phyloP scores from a whole-genome alignment of 2,888 invertebrate species.

The Drosophila kanekoi region DNA sequence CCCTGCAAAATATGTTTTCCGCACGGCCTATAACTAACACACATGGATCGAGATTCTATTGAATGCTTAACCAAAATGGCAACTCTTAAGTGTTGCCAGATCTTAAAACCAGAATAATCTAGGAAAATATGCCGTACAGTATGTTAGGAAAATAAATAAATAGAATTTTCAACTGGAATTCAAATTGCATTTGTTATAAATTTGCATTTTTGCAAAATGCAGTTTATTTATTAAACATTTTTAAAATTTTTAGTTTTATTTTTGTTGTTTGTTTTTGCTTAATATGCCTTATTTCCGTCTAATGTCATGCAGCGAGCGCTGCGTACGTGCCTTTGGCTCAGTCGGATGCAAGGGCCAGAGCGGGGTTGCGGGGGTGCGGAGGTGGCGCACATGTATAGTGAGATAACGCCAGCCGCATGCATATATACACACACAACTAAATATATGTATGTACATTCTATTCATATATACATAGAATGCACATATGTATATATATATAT shows the following conservation, averaged over 20 bases:
- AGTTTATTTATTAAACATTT: background rate
- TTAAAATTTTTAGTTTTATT: background rate
- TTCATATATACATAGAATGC: no score
- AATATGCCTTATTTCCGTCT: constrained; percentile 5
- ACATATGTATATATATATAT: background rate
- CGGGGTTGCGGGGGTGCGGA: constrained; percentile 6
- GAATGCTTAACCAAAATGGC: no score
- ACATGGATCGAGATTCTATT: no score
- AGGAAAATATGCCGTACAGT: no score
- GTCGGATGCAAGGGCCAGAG: background rate
- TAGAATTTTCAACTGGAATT: no score
- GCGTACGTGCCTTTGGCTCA: constrained; percentile 52
- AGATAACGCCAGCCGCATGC: constrained; percentile 17
- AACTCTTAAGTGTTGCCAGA: no score
- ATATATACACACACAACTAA: background rate
- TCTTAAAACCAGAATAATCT: no score
- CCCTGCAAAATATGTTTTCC: no score
- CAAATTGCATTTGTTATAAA: no score
- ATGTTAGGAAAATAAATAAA: no score
- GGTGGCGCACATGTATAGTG: background rate
- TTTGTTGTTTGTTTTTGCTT: constrained; percentile 1
- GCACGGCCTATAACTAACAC: no score
- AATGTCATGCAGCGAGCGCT: constrained; percentile 36
- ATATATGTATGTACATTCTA: background rate
- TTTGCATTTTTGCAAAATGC: no score